Percentiles rank a stretch among this genome's conserved stretches.
Evolutionary conservation across 2,797 vertebrate species (phyloP).

Genomic region (Liparis tanakae): DNA sequence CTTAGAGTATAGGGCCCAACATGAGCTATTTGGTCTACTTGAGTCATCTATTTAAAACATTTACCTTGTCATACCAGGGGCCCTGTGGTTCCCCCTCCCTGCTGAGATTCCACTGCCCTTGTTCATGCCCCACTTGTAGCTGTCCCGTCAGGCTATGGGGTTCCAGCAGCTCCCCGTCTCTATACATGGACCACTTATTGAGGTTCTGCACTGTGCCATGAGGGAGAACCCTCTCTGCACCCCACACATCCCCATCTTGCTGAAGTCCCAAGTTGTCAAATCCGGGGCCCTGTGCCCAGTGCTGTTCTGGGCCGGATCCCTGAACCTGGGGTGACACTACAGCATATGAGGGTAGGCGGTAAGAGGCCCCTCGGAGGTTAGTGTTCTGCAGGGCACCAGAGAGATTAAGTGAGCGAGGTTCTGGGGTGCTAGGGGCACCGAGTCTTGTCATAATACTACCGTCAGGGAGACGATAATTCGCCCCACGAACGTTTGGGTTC

Average conservation of each 20-base stretch:
- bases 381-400: constrained; percentile 77
- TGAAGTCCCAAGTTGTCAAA: constrained; percentile 62
- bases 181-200: constrained; percentile 83
- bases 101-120: constrained; percentile 82
- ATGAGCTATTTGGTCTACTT: constrained; percentile 3
- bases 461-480: constrained; percentile 70
- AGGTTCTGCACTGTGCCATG: constrained; percentile 82
- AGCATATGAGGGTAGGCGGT: constrained; percentile 86
- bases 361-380: constrained; percentile 75
- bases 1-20: not conserved
- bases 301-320: constrained; percentile 81
- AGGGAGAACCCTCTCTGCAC: constrained; percentile 82
- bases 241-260: constrained; percentile 82
- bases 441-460: constrained; percentile 69
- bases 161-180: constrained; percentile 79
- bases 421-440: constrained; percentile 65
- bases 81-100: constrained; percentile 84
- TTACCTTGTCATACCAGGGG: constrained; percentile 90
- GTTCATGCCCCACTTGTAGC: constrained; percentile 50
- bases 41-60: constrained; percentile 29
- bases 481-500: constrained; percentile 71
- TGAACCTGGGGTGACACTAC: constrained; percentile 91
- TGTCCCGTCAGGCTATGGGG: constrained; percentile 72
- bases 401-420: constrained; percentile 66
- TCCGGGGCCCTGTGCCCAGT: constrained; percentile 82